phyloP scores from a whole-genome alignment of 2,113 vertebrate genomes.

The Glaucidium brasilianum region DNA sequence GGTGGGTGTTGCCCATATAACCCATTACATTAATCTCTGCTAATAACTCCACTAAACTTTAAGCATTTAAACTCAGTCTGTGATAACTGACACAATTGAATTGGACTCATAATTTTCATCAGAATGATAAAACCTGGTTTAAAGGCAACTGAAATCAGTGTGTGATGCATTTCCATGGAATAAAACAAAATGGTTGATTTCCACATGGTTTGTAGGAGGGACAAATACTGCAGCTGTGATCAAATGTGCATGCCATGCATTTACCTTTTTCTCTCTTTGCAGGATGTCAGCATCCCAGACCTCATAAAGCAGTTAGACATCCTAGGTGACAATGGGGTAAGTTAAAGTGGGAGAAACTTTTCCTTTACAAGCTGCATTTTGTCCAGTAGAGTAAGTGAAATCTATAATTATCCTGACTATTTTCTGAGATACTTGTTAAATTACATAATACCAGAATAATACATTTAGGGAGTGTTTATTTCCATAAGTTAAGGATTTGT shows the following conservation, averaged over 20 bases:
- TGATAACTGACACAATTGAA: background rate
- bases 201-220: background rate
- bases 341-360: conserved; percentile 21
- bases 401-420: background rate
- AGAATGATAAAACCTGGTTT: background rate
- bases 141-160: background rate
- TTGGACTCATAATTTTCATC: background rate
- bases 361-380: background rate
- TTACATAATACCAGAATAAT: background rate
- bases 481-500: background rate
- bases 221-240: background rate
- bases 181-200: background rate
- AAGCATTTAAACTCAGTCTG: background rate
- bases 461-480: background rate
- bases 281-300: conserved; percentile 98
- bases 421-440: background rate
- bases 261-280: conserved; percentile 19
- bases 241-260: background rate
- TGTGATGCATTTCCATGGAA: background rate
- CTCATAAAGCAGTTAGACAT: conserved; percentile 98
- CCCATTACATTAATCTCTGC: background rate
- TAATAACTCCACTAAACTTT: background rate
- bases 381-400: background rate
- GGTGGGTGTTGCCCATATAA: background rate
- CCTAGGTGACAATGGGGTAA: conserved; percentile 96